phyloP scores from a whole-genome alignment of 2,113 vertebrate genomes.

The Muntiacus reevesi region DNA sequence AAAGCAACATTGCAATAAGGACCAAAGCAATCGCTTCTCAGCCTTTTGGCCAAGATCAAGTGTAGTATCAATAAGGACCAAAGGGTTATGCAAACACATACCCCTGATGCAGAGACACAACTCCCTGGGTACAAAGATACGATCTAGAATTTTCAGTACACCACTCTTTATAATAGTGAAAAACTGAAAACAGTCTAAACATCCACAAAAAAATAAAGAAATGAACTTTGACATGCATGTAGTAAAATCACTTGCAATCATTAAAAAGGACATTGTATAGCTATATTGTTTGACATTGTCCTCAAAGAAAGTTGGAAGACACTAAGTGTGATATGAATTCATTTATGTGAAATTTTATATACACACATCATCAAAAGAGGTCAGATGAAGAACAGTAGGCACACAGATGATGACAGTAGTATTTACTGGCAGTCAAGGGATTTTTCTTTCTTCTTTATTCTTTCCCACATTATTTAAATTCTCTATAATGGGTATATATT shows the following conservation, averaged over 20 bases:
- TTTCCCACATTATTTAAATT: not conserved
- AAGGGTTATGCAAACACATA: not conserved
- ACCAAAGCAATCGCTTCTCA: not conserved
- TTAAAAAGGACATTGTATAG: not conserved
- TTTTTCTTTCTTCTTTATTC: not conserved
- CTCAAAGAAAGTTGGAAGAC: not conserved
- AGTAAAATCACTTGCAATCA: not conserved
- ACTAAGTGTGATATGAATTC: not conserved
- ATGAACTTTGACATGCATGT: not conserved
- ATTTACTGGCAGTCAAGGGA: not conserved
- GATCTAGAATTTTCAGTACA: not conserved
- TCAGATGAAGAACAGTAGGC: not conserved
- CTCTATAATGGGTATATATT: not conserved
- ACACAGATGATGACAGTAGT: not conserved
- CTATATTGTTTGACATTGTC: not conserved
- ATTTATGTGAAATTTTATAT: not conserved
- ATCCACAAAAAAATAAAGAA: not conserved
- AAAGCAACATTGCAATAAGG: not conserved
- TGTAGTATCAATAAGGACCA: not conserved
- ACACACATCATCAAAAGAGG: not conserved
- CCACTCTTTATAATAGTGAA: not conserved
- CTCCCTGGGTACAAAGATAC: not conserved
- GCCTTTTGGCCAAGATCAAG: too few relatives aligned
- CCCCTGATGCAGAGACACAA: not conserved
- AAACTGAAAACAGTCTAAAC: not conserved